Evolutionary conservation across 2,797 vertebrate genomes (phyloP), one percentile per base, ranked within the genome.

Genomic region (Coendou prehensilis): DNA sequence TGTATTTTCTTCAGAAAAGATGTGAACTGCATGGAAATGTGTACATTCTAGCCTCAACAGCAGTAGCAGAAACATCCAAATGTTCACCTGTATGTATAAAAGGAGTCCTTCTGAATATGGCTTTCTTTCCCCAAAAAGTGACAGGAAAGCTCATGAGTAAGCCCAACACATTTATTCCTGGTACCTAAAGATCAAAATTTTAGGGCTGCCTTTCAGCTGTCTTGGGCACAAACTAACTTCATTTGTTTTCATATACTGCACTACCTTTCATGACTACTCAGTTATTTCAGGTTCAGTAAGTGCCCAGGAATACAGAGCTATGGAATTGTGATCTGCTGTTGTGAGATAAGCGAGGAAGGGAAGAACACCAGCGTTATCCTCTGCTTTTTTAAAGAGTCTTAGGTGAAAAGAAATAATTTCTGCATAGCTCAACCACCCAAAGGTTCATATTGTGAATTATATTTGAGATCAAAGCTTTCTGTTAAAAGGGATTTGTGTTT

Each of bases 401-500:
- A 52, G n/a, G 59, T 87, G 61, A 13, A 93, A 78, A 73, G 73
- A 75, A 41, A 83, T 28, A 47, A 52, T 92, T 95, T 94, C 57
- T 13, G 10, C 11, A 94, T 6, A 89, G 89, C 10, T 94, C 71
- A 96, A 67, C 13, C 63, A 81, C n/a, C 56, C 79, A 57, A n/a
- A 96, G 89, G 33, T 88, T 75, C 59, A 67, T 52, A 69, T 50
- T 93, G 64, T 33, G 50, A 94, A 87, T 87, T 91, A 37, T 61
- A 86, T 79, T 45, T 71, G 83, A 83, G 52, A 92, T 54, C 45
- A 86, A 95, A 17, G 59, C 9, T 95, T 92, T 71, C 47, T 81
- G 61, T 86, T 71, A 76, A 15, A 52, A 57, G 9, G 15, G 6
- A 84, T 73, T 82, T 8, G 2, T 78, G n/a, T 94, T 79, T 33